Conservation (phyloP, 30 jellyfish, hydroid and myxozoan genomes). For the Aurelia sp. region DNA sequence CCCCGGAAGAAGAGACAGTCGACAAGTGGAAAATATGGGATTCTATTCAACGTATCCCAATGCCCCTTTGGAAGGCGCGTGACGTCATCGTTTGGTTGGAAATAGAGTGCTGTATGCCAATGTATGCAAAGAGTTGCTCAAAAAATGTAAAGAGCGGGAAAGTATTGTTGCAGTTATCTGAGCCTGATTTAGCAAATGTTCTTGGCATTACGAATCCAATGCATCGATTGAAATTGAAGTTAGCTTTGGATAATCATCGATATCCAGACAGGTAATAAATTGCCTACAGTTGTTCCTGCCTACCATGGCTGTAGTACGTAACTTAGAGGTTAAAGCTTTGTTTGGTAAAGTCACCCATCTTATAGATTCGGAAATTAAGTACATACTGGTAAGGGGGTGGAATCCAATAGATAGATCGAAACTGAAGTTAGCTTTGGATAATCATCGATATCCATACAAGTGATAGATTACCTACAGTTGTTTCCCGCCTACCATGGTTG, state of each 20-base stretch:
- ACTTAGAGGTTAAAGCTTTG: too few species aligned
- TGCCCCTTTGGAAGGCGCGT: constrained; percentile 86
- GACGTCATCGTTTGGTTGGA: constrained; percentile 82
- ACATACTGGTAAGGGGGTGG: too few species aligned
- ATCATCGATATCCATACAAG: constrained; percentile 75
- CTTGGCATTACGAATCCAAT: constrained; percentile 70
- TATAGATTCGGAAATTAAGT: too few species aligned
- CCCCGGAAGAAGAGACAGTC: constrained; percentile 52
- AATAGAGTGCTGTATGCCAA: constrained; percentile 83
- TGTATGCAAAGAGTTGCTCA: constrained; percentile 65
- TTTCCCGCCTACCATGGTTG: too few species aligned
- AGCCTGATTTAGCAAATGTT: constrained; percentile 50
- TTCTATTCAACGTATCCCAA: constrained; percentile 75
- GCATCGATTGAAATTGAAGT: constrained; percentile 59
- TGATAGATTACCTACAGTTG: neutral
- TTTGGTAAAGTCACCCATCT: too few species aligned
- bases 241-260: constrained; percentile 77
- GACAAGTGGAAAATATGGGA: constrained; percentile 87
- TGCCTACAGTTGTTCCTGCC: too few species aligned
- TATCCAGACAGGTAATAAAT: constrained; percentile 64
- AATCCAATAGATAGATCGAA: constrained; percentile 68
- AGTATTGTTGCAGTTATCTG: constrained; percentile 64
- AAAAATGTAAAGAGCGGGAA: constrained; percentile 70
- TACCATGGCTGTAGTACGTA: too few species aligned
- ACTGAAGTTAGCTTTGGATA: constrained; percentile 70